These are phyloP conservation scores for Halcyon smyrnensis DNA, from an alignment of 2,797 vertebrate genomes.

Conservation along the genomic window DNA sequence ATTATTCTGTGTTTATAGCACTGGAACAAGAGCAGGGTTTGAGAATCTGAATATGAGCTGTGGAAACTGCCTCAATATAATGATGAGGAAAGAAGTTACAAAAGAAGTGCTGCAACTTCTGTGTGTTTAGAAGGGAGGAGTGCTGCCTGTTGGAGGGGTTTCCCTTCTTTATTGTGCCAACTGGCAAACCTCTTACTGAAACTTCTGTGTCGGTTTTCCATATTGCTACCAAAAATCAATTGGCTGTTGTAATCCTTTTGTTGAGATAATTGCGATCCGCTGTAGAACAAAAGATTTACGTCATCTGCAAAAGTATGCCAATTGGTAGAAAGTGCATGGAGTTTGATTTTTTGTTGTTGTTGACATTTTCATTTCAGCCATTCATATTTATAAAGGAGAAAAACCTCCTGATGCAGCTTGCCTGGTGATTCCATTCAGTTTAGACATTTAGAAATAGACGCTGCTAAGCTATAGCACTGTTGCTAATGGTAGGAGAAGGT, in stretches of 20 bases:
- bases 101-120: not conserved
- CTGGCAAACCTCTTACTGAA: conserved; percentile 25
- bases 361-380: conserved; percentile 14
- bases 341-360: not conserved
- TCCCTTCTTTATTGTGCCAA: conserved; percentile 33
- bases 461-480: not conserved
- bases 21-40: not conserved
- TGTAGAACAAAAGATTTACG: conserved; percentile 20
- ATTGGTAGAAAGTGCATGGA: not conserved
- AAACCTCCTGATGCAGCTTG: not conserved
- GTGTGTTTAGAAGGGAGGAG: not conserved
- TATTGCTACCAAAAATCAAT: conserved; percentile 24
- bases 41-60: not conserved
- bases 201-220: conserved; percentile 14
- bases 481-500: not conserved
- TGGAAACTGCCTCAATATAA: not conserved
- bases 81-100: not conserved
- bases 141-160: conserved; percentile 32
- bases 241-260: conserved; percentile 21
- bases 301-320: not conserved
- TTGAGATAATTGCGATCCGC: conserved; percentile 39
- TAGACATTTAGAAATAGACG: not conserved
- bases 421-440: not conserved
- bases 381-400: conserved; percentile 7
- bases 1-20: not conserved